These are phyloP conservation scores for Anoplopoma fimbria DNA, from an alignment of 2,113 vertebrate genomes.

Conservation along the genomic window DNA sequence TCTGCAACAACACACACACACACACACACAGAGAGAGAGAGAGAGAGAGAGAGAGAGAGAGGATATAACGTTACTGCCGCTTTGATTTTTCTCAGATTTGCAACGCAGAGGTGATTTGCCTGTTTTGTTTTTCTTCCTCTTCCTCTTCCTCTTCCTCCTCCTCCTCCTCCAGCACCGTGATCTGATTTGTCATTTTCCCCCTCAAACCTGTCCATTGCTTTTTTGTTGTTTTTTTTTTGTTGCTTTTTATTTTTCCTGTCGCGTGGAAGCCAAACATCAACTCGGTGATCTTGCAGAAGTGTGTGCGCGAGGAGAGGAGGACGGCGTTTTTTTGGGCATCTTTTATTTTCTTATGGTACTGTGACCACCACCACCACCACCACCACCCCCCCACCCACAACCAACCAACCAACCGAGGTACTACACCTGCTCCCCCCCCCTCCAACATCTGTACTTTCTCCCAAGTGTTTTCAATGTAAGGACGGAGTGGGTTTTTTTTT, in stretches of 20 bases:
- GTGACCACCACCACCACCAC: slow-evolving; percentile 22
- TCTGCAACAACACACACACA: slow-evolving; percentile 3
- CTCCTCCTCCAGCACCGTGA: too few species aligned
- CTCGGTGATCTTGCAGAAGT: slow-evolving; percentile 63
- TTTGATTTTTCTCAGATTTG: slow-evolving; percentile 36
- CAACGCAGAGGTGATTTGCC: slow-evolving; percentile 2
- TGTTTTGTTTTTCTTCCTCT: slow-evolving; percentile 24
- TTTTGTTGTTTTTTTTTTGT: too few species aligned
- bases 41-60: background rate
- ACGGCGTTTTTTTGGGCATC: slow-evolving; percentile 66
- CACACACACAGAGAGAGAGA: too few species aligned
- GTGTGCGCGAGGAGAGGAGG: slow-evolving; percentile 53
- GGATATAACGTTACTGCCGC: slow-evolving; percentile 4
- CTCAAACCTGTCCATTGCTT: background rate
- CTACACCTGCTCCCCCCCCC: slow-evolving; percentile 17
- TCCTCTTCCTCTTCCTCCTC: background rate
- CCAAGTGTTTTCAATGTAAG: background rate
- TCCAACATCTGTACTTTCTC: slow-evolving; percentile 35
- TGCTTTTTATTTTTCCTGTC: slow-evolving; percentile 14
- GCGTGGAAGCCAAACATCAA: slow-evolving; percentile 40
- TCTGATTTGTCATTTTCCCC: background rate
- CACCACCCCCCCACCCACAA: too few species aligned
- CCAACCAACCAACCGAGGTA: slow-evolving; percentile 46
- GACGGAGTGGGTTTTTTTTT: background rate
- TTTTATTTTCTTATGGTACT: slow-evolving; percentile 47